These are phyloP conservation scores for Scarus forsteni DNA, from an alignment of 2,797 vertebrate species.

Conservation along the genomic window DNA sequence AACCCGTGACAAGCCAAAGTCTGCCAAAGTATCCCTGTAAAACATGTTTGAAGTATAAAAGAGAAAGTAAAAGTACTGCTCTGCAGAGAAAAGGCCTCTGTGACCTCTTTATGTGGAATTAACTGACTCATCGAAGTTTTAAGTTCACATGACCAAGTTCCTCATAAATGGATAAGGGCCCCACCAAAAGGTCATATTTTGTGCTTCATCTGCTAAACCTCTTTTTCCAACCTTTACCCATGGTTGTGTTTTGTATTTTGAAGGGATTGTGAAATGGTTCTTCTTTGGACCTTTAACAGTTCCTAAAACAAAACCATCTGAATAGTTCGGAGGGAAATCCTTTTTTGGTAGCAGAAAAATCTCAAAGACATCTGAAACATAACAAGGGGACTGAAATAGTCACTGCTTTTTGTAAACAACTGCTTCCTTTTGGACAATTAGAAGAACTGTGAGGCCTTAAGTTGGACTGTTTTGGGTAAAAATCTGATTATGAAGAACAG, in stretches of 20 bases:
- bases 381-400: neutral
- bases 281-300: neutral
- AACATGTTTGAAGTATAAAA: neutral
- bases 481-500: no score
- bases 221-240: neutral
- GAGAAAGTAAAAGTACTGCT: no score
- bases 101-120: neutral
- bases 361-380: slow-evolving; percentile 1
- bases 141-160: no score
- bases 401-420: neutral
- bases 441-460: neutral
- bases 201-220: neutral
- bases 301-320: neutral
- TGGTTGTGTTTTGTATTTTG: neutral
- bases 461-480: no score
- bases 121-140: neutral
- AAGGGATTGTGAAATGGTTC: neutral
- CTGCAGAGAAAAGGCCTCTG: neutral
- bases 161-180: neutral
- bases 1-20: neutral
- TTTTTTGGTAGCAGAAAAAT: neutral
- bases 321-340: neutral
- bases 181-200: neutral
- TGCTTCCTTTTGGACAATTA: neutral
- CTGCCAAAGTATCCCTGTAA: neutral